A percentile compares a stretch with the other conserved stretches of the same genome.
These are phyloP conservation scores for Dryocosmus kuriphilus DNA, from an alignment of 2,888 invertebrate genomes.

Conservation along the genomic window DNA sequence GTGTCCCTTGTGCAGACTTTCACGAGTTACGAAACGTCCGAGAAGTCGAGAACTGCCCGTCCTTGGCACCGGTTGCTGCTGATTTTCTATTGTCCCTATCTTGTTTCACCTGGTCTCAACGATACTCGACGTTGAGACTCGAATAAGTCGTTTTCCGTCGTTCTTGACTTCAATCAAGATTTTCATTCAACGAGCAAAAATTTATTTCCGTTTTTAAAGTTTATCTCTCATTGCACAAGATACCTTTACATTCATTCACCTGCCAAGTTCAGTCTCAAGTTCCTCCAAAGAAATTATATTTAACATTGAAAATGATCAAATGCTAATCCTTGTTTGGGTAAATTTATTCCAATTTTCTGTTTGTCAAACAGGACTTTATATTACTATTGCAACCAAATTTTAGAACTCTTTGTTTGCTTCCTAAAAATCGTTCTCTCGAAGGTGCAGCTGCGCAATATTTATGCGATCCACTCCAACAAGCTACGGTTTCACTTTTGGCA, in stretches of 20 bases:
- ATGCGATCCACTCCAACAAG: constrained; percentile 53
- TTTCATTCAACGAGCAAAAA: constrained; percentile 1
- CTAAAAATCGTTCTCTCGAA: constrained; percentile 63
- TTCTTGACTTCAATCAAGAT: constrained; percentile 18
- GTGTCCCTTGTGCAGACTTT: constrained; percentile 77
- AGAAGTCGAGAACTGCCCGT: constrained; percentile 76
- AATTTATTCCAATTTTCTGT: neutral
- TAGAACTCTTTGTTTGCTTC: neutral
- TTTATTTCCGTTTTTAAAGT: neutral
- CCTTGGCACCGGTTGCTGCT: constrained; percentile 77
- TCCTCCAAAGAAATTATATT: neutral
- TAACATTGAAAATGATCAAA: neutral
- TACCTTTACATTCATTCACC: neutral
- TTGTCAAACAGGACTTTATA: neutral
- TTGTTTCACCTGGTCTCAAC: constrained; percentile 60
- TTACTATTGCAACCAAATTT: constrained; percentile 27
- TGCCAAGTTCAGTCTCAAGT: constrained; percentile 7
- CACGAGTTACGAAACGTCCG: constrained; percentile 77
- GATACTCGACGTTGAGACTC: constrained; percentile 12
- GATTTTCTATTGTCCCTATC: constrained; percentile 75
- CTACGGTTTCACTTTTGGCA: constrained; percentile 77
- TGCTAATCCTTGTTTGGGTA: neutral
- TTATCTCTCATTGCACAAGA: neutral
- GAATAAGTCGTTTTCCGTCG: constrained; percentile 6
- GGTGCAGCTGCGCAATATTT: constrained; percentile 61